phyloP scores from a whole-genome alignment of 1,140 invertebrate genomes.

The Megalopta genalis region DNA sequence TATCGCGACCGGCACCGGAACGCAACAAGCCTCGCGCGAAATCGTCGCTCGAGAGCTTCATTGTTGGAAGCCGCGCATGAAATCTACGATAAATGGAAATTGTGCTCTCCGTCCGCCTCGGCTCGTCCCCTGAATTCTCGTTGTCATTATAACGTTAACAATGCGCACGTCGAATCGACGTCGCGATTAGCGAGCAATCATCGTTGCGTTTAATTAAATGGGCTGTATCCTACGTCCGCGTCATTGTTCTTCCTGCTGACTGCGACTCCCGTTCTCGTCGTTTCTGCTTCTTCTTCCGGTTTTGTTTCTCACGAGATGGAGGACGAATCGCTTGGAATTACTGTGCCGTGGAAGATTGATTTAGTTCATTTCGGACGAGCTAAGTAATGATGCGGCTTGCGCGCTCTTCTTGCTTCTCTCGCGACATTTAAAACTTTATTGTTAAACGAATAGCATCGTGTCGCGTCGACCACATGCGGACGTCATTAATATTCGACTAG shows the following conservation, averaged over 20 bases:
- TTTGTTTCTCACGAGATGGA: neutral
- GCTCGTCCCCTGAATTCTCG: conserved; percentile 21
- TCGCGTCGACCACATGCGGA: too few relatives aligned
- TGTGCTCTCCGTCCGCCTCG: neutral
- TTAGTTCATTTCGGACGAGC: too few relatives aligned
- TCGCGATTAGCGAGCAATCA: conserved; percentile 42
- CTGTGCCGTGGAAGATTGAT: neutral
- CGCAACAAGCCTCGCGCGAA: neutral
- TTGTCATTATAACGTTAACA: conserved; percentile 39
- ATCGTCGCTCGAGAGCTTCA: neutral
- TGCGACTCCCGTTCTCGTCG: too few relatives aligned
- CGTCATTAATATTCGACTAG: too few relatives aligned
- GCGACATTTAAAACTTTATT: too few relatives aligned
- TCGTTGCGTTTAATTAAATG: conserved; percentile 49
- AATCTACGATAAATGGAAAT: conserved; percentile 41
- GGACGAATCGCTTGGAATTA: neutral
- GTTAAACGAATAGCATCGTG: too few relatives aligned
- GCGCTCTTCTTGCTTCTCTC: too few relatives aligned
- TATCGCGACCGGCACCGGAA: neutral
- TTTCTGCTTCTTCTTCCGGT: neutral
- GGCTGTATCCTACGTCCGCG: conserved; percentile 12
- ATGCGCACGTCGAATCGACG: conserved; percentile 40
- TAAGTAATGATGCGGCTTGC: too few relatives aligned
- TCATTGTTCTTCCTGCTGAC: neutral
- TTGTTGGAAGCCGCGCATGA: neutral